Base-by-base conservation (phyloP, 2,113 vertebrate species). In the Sula dactylatra region DNA sequence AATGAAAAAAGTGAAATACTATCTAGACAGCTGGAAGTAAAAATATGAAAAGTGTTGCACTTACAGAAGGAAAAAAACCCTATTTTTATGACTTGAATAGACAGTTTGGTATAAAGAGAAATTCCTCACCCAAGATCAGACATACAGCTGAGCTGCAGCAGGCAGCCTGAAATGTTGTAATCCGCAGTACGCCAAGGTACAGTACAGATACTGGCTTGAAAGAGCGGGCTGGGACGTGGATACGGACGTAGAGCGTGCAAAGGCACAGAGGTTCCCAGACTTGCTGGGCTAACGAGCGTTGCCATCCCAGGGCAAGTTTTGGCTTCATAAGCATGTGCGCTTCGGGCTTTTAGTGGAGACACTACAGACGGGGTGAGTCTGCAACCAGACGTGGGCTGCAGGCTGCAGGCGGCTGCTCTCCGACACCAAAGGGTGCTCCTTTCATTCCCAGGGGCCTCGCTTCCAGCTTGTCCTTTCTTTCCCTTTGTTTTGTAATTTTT, bases 1-100 rank as follows among this genome's bases (percentile, higher is more conserved):
- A 92, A 96, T 93, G 93, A 97, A 96, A 97, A 97, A 97, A 97
- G 90, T 93, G 93, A 98, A 97, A 97, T 95, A 96, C 86, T 95
- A 97, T 93, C 88, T 73, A 96, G 97, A 97, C 91, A 98, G 96
- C 93, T 96, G 92, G 96, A 97, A 94, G 96, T 96, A 95, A 97
- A 97, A 97, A 95, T 90, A 93, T 94, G 95, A 98, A 95, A 97
- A 97, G 79, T 81, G 95, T 97, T 88, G 64, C 88, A 94, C 94
- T 97, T 97, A 97, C 89, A 96, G 78, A 86, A 86, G 95, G 90
- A 88, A 88, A 93, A 94, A 95, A 95, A 52, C 34, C 81, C 82
- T 91, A 36, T 95, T 93, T 96, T 95, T 94, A 93, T 64, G 77
- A 82, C 95, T 94, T 76, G 87, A 96, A 90, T 94, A 95, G 86